phyloP scores from a whole-genome alignment of 2,797 vertebrate genomes.

The Paramormyrops hopkinsi region DNA sequence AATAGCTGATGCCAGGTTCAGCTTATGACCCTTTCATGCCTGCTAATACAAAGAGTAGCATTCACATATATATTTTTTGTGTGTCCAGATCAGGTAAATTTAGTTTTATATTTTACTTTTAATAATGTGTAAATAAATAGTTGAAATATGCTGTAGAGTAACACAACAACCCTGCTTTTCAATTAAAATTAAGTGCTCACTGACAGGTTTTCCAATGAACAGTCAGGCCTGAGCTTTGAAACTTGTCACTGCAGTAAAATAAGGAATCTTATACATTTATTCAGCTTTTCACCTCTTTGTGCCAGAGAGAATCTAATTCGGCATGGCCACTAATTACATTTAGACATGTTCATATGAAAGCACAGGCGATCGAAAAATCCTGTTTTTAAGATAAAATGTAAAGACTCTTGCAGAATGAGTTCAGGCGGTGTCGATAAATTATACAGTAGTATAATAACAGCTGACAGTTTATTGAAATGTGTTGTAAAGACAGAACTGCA shows the following conservation, averaged over 20 bases:
- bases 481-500: neutral
- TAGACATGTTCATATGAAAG: neutral
- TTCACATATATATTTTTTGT: neutral
- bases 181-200: neutral
- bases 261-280: neutral
- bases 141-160: neutral
- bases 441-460: neutral
- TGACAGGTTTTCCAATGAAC: neutral
- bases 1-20: slow-evolving; percentile 57
- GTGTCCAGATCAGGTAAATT: neutral
- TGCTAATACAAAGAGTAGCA: neutral
- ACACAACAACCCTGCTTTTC: neutral
- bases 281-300: neutral
- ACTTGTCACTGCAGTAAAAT: neutral
- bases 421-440: neutral
- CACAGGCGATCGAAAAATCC: neutral
- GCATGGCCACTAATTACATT: neutral
- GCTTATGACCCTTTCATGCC: slow-evolving; percentile 46
- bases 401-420: neutral
- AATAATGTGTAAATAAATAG: neutral
- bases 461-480: neutral
- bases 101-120: neutral
- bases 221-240: neutral
- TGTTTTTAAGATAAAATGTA: slow-evolving; percentile 5
- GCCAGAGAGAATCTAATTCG: neutral